Conservation (phyloP, 2,113 vertebrate genomes). For the Nerophis ophidion region DNA sequence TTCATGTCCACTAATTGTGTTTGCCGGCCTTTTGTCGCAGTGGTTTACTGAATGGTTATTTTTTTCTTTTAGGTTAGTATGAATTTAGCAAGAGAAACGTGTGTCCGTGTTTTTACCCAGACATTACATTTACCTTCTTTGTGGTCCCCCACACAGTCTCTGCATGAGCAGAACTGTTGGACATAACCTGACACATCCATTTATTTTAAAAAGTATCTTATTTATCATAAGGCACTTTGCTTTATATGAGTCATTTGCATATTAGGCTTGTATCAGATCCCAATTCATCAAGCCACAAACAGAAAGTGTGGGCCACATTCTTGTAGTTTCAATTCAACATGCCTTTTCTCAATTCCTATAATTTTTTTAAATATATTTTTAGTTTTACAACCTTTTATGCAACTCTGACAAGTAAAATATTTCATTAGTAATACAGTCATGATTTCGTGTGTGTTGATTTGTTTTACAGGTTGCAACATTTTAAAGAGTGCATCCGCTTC, state of each 20-base stretch:
- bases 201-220: not conserved
- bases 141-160: slow-evolving; percentile 53
- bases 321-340: slow-evolving; percentile 57
- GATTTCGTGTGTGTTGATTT: slow-evolving; percentile 1
- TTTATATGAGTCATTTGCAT: not conserved
- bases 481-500: slow-evolving; percentile 83
- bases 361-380: slow-evolving; percentile 21
- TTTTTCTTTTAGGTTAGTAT: not conserved
- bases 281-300: slow-evolving; percentile 11
- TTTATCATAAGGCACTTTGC: not conserved
- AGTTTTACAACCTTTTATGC: slow-evolving; percentile 9
- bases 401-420: slow-evolving; percentile 7
- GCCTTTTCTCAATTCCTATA: slow-evolving; percentile 57
- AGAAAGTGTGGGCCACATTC: not conserved
- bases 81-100: slow-evolving; percentile 4
- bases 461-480: slow-evolving; percentile 77
- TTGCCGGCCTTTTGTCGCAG: not conserved
- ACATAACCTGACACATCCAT: not conserved
- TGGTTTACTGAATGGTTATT: not conserved
- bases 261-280: not conserved
- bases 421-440: not conserved
- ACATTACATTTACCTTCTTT: slow-evolving; percentile 46
- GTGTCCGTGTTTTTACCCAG: slow-evolving; percentile 7
- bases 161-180: slow-evolving; percentile 16
- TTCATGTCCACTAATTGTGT: slow-evolving; percentile 19